Base-by-base conservation (phyloP, 2,113 vertebrate genomes). In the Athene cunicularia region DNA sequence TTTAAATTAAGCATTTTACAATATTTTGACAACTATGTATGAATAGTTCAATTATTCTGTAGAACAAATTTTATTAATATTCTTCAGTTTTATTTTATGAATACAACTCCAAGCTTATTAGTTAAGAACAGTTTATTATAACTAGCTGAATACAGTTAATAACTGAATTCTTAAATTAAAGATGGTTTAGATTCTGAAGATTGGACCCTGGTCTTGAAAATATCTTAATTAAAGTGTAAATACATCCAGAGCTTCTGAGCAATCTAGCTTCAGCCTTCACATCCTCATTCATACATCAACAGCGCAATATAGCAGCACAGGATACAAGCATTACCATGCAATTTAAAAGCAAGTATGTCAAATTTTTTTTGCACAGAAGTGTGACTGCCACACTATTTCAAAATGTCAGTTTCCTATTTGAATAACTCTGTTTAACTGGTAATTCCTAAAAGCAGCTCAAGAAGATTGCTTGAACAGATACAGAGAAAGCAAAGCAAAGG, bases 1-100 rank as follows among this genome's bases (percentile, higher is more conserved):
- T 81, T 93, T 73, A 93, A 88, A 82, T 92, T 49, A 72, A 88
- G 50, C 14, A 74, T 33, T 75, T 88, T 75, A 88, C 92, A 97
- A 90, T 28, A 72, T 95, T 95, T 94, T 95, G 91, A 94, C 70
- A 93, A 8, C n/a, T 35, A 64, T 11, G 5, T 64, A 50, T 43
- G 33, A 84, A 41, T 60, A 55, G 50, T 49, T 86, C 67, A 60
- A 67, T 80, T 94, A 55, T 41, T 93, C 64, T 80, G 35, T 52
- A 88, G 68, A 93, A 45, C 4, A 68, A 70, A 47, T 18, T 62
- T 86, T n/a, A 60, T 76, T 75, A 72, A 32, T 76, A 58, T 75
- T 59, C n/a, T 28, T 47, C 14, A 39, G n/a, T 59, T 71, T 58
- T 71, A 22, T 39, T 88, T 86, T 71, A 72, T 37, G 14, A 11